Conservation (phyloP, 2,888 invertebrate species). For the Oscheius sp. region DNA sequence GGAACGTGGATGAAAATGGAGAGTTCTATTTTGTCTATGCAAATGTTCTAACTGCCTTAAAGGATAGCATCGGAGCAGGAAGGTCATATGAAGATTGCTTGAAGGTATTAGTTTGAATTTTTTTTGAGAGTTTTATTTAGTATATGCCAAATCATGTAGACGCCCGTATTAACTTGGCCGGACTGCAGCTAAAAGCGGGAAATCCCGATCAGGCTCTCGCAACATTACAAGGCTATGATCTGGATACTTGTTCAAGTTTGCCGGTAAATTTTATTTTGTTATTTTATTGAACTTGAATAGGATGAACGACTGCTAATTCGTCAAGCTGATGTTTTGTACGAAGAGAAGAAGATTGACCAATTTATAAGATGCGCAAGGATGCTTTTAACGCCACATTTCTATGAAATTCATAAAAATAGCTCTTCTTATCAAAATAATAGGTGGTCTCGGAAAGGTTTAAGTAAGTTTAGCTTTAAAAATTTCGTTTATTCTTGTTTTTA, state of each 20-base stretch:
- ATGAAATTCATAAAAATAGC: slow-evolving; percentile 44
- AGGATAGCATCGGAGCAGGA: slow-evolving; percentile 48
- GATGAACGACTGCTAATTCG: slow-evolving; percentile 65
- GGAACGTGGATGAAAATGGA: neutral
- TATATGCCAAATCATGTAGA: slow-evolving; percentile 61
- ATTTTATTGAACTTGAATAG: slow-evolving; percentile 29
- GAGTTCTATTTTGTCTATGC: slow-evolving; percentile 34
- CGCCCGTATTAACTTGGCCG: slow-evolving; percentile 63
- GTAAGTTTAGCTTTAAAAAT: neutral
- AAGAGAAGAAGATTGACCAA: slow-evolving; percentile 50
- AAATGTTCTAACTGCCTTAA: slow-evolving; percentile 33
- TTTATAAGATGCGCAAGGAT: slow-evolving; percentile 57
- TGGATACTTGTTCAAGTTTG: slow-evolving; percentile 59
- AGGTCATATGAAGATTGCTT: slow-evolving; percentile 49
- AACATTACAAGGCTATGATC: slow-evolving; percentile 59
- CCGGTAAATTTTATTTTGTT: slow-evolving; percentile 47
- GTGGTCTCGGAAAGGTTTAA: slow-evolving; percentile 11
- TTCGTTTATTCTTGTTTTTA: neutral
- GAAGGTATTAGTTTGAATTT: slow-evolving; percentile 15
- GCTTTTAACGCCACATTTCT: slow-evolving; percentile 67
- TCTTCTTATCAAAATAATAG: too few relatives aligned
- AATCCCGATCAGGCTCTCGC: slow-evolving; percentile 60
- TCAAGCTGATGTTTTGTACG: slow-evolving; percentile 64
- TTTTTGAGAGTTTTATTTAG: slow-evolving; percentile 14
- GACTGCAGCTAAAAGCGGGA: slow-evolving; percentile 60